Conservation (phyloP, 2,888 invertebrate genomes). For the Danaus chrysippus region DNA sequence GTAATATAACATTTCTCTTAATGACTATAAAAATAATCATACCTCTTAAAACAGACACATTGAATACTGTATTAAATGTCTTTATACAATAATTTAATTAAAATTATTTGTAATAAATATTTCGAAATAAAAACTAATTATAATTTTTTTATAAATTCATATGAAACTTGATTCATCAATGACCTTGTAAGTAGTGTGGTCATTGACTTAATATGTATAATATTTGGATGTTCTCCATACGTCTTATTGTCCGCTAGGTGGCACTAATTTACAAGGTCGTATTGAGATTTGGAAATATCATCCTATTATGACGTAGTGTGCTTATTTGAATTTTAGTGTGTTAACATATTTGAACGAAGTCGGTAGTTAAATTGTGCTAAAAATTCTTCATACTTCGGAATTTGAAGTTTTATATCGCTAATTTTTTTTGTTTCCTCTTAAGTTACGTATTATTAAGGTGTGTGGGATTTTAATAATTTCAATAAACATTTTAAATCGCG, state of each 20-base stretch:
- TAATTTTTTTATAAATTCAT: too few relatives aligned
- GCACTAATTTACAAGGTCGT: conserved; percentile 60
- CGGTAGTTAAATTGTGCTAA: neutral
- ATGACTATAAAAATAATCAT: too few relatives aligned
- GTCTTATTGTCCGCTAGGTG: conserved; percentile 58
- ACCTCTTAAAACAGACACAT: too few relatives aligned
- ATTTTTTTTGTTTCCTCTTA: too few relatives aligned
- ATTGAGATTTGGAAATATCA: conserved; percentile 32
- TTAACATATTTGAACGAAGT: neutral
- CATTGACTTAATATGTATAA: conserved; percentile 47
- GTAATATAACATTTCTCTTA: too few relatives aligned
- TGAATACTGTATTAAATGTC: too few relatives aligned
- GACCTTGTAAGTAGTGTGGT: conserved; percentile 55
- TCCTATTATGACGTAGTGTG: neutral
- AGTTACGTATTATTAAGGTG: too few relatives aligned
- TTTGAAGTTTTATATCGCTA: neutral
- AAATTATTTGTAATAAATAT: too few relatives aligned
- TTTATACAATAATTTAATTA: too few relatives aligned
- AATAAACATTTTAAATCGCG: too few relatives aligned
- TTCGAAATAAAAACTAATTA: too few relatives aligned
- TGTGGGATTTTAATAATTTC: too few relatives aligned
- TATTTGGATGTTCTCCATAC: conserved; percentile 39
- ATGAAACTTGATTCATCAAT: conserved; percentile 20
- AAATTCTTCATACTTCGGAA: neutral
- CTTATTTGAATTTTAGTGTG: neutral